A percentile compares a stretch with the other conserved stretches of the same genome.
phyloP scores from a whole-genome alignment of 2,888 invertebrate genomes.

The Acleris holmiana region DNA sequence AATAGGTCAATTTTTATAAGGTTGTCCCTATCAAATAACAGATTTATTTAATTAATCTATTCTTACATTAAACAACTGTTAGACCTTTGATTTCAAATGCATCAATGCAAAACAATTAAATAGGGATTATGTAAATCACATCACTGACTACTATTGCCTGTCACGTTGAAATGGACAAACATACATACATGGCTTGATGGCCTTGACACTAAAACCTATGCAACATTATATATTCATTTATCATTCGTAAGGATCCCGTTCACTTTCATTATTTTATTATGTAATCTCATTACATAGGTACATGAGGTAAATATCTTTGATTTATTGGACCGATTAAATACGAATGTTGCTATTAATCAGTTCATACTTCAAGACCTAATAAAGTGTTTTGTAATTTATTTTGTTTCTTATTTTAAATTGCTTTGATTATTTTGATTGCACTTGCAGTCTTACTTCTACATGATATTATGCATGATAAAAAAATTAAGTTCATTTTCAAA shows the following conservation, averaged over 20 bases:
- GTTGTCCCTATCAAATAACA: no score
- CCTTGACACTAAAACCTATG: constrained; percentile 58
- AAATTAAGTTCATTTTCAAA: no score
- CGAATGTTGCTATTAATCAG: neutral
- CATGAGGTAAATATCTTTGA: constrained; percentile 5
- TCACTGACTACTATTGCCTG: constrained; percentile 51
- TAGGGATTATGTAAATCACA: constrained; percentile 63
- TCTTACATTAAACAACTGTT: no score
- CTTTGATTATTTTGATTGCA: neutral
- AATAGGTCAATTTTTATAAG: no score
- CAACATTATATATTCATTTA: constrained; percentile 52
- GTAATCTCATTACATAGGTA: constrained; percentile 28
- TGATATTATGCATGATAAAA: no score
- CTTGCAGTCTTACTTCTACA: no score
- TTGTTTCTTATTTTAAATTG: neutral
- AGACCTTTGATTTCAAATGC: neutral
- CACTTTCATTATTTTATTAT: constrained; percentile 42
- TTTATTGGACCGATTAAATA: constrained; percentile 10
- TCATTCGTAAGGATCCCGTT: constrained; percentile 49
- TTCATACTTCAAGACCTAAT: neutral
- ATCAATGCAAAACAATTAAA: constrained; percentile 56
- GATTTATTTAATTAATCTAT: no score
- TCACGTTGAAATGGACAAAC: constrained; percentile 42
- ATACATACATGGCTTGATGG: constrained; percentile 42
- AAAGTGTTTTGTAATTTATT: neutral